Conservation (phyloP, 2,797 vertebrate genomes). For the Spea hammondii region DNA sequence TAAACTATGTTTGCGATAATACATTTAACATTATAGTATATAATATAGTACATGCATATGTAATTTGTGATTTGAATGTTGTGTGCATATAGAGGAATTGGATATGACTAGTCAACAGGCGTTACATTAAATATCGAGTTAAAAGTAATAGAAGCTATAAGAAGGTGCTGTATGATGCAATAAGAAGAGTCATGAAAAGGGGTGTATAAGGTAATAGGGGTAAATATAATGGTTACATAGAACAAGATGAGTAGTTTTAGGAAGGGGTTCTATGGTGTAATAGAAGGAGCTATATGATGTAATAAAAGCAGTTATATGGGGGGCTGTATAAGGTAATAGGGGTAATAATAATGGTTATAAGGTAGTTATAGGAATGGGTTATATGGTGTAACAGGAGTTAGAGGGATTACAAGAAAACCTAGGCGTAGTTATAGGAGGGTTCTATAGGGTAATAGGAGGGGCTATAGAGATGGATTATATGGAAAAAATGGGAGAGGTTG, state of each 20-base stretch:
- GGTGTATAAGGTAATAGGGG: not conserved
- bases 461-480: not conserved
- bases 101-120: not conserved
- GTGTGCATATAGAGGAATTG: too few relatives aligned
- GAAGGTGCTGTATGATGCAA: too few relatives aligned
- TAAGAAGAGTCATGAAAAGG: not conserved
- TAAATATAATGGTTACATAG: not conserved
- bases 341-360: too few relatives aligned
- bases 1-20: too few relatives aligned
- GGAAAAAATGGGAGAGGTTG: not conserved
- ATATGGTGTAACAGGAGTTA: conserved; percentile 1
- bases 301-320: not conserved
- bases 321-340: too few relatives aligned
- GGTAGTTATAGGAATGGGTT: not conserved
- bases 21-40: too few relatives aligned
- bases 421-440: not conserved
- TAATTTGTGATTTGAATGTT: too few relatives aligned
- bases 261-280: conserved; percentile 7
- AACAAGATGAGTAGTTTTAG: not conserved
- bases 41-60: too few relatives aligned
- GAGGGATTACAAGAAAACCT: too few relatives aligned
- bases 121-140: not conserved
- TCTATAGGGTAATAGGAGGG: conserved; percentile 2
- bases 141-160: not conserved
- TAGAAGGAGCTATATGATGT: conserved; percentile 7